A percentile compares a stretch with the other conserved stretches of the same genome.
Evolutionary conservation across 2,113 vertebrate genomes (phyloP).

Genomic region (Kryptolebias marmoratus): DNA sequence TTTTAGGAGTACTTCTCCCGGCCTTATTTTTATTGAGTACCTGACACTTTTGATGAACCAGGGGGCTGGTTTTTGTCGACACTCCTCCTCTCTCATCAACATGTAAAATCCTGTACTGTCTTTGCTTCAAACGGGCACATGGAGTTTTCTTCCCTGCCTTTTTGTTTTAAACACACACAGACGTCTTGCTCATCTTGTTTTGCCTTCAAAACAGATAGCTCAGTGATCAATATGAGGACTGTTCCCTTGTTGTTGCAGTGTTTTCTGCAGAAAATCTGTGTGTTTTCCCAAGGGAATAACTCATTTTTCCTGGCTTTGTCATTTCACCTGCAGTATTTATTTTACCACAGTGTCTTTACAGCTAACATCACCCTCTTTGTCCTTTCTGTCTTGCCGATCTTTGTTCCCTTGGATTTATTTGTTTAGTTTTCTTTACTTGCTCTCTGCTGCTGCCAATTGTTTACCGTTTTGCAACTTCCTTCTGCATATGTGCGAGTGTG

Average conservation of each 20-base stretch:
- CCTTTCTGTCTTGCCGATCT: conserved; percentile 17
- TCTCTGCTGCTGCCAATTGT: conserved; percentile 25
- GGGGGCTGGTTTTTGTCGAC: conserved; percentile 12
- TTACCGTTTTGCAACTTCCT: conserved; percentile 34
- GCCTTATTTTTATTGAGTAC: conserved; percentile 62
- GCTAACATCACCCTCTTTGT: conserved; percentile 7
- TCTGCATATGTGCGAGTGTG: conserved; percentile 38
- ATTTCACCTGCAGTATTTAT: conserved; percentile 50
- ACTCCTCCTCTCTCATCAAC: conserved; percentile 36
- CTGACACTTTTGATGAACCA: conserved; percentile 62
- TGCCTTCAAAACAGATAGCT: conserved; percentile 21
- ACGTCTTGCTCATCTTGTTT: conserved; percentile 21
- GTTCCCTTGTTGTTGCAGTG: conserved; percentile 18
- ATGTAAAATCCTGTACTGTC: conserved; percentile 12
- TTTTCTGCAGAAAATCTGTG: conserved; percentile 48
- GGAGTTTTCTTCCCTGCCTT: not conserved
- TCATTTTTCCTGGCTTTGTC: conserved; percentile 64
- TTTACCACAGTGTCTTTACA: conserved; percentile 35
- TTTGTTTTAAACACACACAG: conserved; percentile 23
- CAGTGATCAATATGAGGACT: conserved; percentile 2
- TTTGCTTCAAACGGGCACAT: not conserved
- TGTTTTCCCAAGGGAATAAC: conserved; percentile 46
- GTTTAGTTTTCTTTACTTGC: conserved; percentile 2
- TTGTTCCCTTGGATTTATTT: conserved; percentile 16
- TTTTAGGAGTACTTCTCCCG: conserved; percentile 40